Conservation (phyloP, 2,113 vertebrate genomes). For the Athene cunicularia region DNA sequence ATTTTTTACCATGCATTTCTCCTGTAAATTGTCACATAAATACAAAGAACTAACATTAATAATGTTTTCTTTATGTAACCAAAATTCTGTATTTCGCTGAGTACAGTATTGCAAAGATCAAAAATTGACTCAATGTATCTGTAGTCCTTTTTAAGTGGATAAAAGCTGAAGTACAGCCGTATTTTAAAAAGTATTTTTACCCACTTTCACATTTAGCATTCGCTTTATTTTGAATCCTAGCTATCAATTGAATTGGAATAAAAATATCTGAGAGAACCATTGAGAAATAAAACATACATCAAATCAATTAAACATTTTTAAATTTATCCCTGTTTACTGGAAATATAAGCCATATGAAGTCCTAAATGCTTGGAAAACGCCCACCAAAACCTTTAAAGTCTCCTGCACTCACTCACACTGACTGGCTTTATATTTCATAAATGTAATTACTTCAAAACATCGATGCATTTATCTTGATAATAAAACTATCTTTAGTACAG, state of each 20-base stretch:
- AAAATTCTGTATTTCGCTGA: background rate
- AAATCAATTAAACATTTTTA: slow-evolving; percentile 59
- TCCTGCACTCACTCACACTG: background rate
- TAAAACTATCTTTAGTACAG: background rate
- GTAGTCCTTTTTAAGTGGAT: background rate
- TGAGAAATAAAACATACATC: slow-evolving; percentile 47
- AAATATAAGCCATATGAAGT: slow-evolving; percentile 12
- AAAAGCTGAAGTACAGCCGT: background rate
- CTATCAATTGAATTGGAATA: slow-evolving; percentile 6
- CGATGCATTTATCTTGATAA: background rate
- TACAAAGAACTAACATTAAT: background rate
- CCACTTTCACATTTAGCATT: background rate
- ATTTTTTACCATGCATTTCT: background rate
- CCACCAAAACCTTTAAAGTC: background rate
- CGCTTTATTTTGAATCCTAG: background rate
- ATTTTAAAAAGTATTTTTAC: background rate
- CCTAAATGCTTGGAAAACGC: slow-evolving; percentile 16
- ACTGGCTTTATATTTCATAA: slow-evolving; percentile 4
- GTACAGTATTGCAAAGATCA: background rate
- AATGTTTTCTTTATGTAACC: background rate
- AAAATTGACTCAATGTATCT: background rate
- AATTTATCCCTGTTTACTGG: slow-evolving; percentile 11
- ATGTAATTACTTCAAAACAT: slow-evolving; percentile 19
- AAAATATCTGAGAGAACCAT: slow-evolving; percentile 16
- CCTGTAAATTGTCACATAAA: background rate